Evolutionary conservation across 1,140 invertebrate species (phyloP).

Genomic region (Pantala flavescens): DNA sequence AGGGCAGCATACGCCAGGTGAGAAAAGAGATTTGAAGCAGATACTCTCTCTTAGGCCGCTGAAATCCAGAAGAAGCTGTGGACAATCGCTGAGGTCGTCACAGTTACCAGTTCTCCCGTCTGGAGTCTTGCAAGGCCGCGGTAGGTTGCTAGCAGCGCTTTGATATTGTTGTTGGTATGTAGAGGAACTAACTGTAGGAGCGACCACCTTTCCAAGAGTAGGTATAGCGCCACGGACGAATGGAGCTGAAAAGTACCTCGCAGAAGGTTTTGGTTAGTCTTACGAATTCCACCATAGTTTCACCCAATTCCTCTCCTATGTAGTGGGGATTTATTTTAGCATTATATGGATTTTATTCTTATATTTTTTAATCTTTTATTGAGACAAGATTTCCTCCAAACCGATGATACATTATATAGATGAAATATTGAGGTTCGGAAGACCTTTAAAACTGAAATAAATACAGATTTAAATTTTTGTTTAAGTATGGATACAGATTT

Average conservation of each 20-base stretch:
- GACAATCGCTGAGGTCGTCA: slow-evolving; percentile 78
- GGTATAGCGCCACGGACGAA: neutral
- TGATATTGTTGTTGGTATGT: slow-evolving; percentile 68
- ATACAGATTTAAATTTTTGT: too few species aligned
- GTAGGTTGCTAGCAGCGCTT: slow-evolving; percentile 50
- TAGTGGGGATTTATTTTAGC: too few species aligned
- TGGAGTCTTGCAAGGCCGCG: slow-evolving; percentile 62
- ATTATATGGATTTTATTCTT: too few species aligned
- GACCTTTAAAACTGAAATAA: too few species aligned
- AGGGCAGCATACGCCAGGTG: slow-evolving; percentile 85
- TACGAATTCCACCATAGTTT: too few species aligned
- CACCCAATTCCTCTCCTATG: too few species aligned
- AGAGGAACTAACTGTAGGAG: slow-evolving; percentile 49
- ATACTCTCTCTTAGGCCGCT: slow-evolving; percentile 71
- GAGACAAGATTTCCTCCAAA: too few species aligned
- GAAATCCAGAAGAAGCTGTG: slow-evolving; percentile 72
- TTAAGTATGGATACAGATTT: too few species aligned
- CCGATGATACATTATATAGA: too few species aligned
- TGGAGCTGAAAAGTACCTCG: neutral
- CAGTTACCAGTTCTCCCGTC: slow-evolving; percentile 68
- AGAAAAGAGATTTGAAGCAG: slow-evolving; percentile 84
- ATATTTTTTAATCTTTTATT: too few species aligned
- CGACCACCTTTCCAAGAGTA: neutral
- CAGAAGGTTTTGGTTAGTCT: too few species aligned
- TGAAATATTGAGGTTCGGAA: too few species aligned